Evolutionary conservation across 2,113 vertebrate species (phyloP).

Genomic region (Noturus placidus): DNA sequence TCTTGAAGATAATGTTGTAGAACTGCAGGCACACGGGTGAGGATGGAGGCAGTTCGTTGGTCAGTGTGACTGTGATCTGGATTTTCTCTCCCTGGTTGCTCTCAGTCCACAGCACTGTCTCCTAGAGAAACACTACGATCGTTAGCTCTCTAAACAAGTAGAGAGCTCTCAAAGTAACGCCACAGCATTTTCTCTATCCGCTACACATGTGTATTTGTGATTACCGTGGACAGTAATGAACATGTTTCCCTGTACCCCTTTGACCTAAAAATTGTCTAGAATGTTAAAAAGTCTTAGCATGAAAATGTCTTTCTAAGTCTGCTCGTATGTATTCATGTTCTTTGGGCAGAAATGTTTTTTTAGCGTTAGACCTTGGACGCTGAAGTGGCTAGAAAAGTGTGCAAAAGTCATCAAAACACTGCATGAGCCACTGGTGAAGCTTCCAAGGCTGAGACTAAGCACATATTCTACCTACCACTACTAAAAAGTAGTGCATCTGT

Average conservation of each 20-base stretch:
- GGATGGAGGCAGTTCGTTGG: slow-evolving; percentile 86
- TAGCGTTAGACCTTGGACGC: background rate
- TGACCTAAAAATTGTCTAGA: background rate
- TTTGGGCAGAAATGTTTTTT: background rate
- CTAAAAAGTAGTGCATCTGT: too few relatives aligned
- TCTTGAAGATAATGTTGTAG: slow-evolving; percentile 94
- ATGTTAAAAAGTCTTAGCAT: too few relatives aligned
- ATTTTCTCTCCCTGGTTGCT: slow-evolving; percentile 83
- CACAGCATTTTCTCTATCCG: too few relatives aligned
- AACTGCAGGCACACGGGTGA: slow-evolving; percentile 92
- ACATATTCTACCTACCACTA: too few relatives aligned
- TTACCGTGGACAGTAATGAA: background rate
- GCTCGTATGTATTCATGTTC: background rate
- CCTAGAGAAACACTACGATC: slow-evolving; percentile 65
- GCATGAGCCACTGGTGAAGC: background rate
- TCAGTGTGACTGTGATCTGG: slow-evolving; percentile 83
- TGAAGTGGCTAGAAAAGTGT: background rate
- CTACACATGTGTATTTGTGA: background rate
- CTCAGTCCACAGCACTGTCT: slow-evolving; percentile 80
- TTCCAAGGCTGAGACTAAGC: too few relatives aligned
- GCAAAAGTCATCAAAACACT: background rate
- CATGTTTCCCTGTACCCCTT: background rate
- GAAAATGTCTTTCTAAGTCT: background rate
- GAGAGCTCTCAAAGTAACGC: background rate
- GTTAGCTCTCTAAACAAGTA: background rate